Evolutionary conservation across 2,113 vertebrate species (phyloP).

Genomic region (Potamarius usumacintae): DNA sequence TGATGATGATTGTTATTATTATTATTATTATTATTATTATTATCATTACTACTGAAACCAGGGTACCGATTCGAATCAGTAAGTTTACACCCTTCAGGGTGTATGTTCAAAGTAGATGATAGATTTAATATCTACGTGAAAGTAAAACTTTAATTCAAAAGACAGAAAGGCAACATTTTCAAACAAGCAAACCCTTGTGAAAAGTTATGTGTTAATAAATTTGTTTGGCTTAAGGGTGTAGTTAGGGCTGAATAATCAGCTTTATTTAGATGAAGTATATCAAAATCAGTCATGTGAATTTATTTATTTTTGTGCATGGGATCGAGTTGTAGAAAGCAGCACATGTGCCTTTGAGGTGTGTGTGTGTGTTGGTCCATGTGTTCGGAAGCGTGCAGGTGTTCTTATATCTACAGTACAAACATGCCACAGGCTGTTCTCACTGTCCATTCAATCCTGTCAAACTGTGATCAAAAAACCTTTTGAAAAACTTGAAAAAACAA

Average conservation of each 20-base stretch:
- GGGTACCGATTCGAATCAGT: background rate
- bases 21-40: background rate
- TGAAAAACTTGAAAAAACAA: background rate
- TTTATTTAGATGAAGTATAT: background rate
- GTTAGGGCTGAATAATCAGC: background rate
- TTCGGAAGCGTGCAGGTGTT: constrained; percentile 1
- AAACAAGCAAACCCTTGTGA: background rate
- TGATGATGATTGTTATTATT: no score
- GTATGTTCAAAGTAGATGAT: background rate
- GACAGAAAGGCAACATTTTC: background rate
- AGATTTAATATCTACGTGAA: background rate
- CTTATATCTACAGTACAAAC: background rate
- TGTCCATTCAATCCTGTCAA: background rate
- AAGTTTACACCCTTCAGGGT: background rate
- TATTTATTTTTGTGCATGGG: background rate
- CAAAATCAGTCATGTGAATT: background rate
- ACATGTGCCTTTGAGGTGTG: background rate
- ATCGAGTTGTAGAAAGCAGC: background rate
- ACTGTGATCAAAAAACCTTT: constrained; percentile 3
- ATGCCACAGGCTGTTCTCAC: background rate
- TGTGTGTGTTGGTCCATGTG: constrained; percentile 15
- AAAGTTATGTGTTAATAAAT: background rate
- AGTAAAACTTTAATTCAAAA: background rate
- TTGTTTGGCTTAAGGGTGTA: background rate
- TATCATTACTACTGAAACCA: background rate